These are phyloP conservation scores for Fulica atra DNA, from an alignment of 2,113 vertebrate species.

Conservation along the genomic window DNA sequence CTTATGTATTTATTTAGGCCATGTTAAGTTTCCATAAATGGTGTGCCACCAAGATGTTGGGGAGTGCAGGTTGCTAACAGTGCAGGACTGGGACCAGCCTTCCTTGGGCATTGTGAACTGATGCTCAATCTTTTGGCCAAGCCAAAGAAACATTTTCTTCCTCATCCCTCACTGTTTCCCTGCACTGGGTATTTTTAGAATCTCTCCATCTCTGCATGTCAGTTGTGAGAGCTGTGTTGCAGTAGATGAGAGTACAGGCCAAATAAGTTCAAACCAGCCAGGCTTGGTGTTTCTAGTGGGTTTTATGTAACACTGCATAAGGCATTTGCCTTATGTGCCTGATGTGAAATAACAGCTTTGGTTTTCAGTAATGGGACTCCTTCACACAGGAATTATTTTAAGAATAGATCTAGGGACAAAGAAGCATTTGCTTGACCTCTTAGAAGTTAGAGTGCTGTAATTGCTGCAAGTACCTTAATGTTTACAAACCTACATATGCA, in stretches of 20 bases:
- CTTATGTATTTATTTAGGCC: not conserved
- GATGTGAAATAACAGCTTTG: not conserved
- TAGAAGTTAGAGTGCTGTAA: not conserved
- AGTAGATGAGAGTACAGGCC: not conserved
- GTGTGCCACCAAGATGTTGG: not conserved
- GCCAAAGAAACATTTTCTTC: not conserved
- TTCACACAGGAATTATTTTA: not conserved
- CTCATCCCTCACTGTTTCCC: not conserved
- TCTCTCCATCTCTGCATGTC: not conserved
- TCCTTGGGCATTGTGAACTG: not conserved
- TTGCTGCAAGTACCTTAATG: not conserved
- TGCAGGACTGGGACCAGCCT: not conserved
- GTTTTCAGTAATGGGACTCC: not conserved
- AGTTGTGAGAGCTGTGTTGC: not conserved
- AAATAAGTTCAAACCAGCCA: not conserved
- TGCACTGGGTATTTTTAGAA: constrained; percentile 33
- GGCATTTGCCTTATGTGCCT: not conserved
- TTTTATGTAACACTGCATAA: not conserved
- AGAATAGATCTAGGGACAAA: not conserved
- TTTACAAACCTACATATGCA: not conserved
- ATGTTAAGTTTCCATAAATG: not conserved
- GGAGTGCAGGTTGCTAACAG: not conserved
- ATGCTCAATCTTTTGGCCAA: not conserved
- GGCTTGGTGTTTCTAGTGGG: not conserved
- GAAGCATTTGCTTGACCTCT: not conserved